Evolutionary conservation across 2,888 invertebrate genomes (phyloP).

Genomic region (Rhimphoctona megacephalus): DNA sequence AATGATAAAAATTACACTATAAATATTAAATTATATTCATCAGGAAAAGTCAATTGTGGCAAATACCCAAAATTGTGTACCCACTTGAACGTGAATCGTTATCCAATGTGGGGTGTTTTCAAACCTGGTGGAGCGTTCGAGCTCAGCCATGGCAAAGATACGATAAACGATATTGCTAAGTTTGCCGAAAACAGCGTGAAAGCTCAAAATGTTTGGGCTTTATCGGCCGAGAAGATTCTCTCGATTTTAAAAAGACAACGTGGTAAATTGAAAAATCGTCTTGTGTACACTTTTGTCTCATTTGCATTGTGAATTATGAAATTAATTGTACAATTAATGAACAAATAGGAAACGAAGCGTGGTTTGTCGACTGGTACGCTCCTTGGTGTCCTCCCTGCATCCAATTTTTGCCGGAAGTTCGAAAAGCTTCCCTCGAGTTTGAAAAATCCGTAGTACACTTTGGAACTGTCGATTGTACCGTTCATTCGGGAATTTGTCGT

Average conservation of each 20-base stretch:
- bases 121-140: constrained; percentile 92
- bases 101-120: constrained; percentile 91
- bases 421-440: constrained; percentile 87
- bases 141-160: constrained; percentile 88
- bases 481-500: constrained; percentile 87
- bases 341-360: constrained; percentile 81
- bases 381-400: constrained; percentile 93
- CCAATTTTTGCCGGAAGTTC: constrained; percentile 89
- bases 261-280: constrained; percentile 65
- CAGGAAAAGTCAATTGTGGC: constrained; percentile 89
- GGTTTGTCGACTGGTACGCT: constrained; percentile 92
- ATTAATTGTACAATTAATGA: not conserved
- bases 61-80: constrained; percentile 86
- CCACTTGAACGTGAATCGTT: constrained; percentile 86
- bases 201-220: constrained; percentile 87
- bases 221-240: constrained; percentile 88
- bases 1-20: too few species aligned
- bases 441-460: constrained; percentile 86
- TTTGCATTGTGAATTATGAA: not conserved
- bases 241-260: constrained; percentile 84
- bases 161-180: constrained; percentile 87
- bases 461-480: constrained; percentile 90
- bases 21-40: too few species aligned
- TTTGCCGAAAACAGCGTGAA: constrained; percentile 88
- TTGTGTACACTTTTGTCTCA: not conserved